Percentiles rank a stretch among this genome's conserved stretches.
Evolutionary conservation across 2,888 invertebrate genomes (phyloP).

Genomic region (Luperina testacea): DNA sequence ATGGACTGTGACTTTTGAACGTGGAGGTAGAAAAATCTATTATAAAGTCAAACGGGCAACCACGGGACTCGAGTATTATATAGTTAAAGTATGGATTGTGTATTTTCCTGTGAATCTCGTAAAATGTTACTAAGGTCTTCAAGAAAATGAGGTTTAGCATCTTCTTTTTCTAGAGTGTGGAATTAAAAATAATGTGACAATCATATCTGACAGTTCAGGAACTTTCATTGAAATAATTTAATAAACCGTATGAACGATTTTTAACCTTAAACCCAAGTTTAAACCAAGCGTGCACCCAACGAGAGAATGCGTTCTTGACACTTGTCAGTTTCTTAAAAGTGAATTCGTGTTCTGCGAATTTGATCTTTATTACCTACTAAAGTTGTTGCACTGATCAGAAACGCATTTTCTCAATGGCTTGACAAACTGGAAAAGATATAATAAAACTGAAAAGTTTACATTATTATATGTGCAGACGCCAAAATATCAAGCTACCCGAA

Average conservation of each 20-base stretch:
- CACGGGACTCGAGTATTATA: too few relatives aligned
- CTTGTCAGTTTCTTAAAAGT: too few relatives aligned
- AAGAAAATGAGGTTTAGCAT: background rate
- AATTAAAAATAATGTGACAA: background rate
- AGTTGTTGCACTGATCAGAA: too few relatives aligned
- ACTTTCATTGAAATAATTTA: background rate
- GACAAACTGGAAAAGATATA: background rate
- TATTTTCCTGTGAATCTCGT: background rate
- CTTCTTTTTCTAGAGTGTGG: background rate
- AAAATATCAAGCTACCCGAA: too few relatives aligned
- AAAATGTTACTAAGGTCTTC: background rate
- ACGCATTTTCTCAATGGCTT: background rate
- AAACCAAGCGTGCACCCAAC: too few relatives aligned
- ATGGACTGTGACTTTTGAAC: slow-evolving; percentile 17
- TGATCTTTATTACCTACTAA: too few relatives aligned
- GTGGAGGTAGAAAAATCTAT: slow-evolving; percentile 13
- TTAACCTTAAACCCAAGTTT: too few relatives aligned
- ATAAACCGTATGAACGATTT: too few relatives aligned
- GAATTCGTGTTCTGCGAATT: too few relatives aligned
- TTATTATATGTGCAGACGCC: background rate
- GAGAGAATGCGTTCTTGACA: too few relatives aligned
- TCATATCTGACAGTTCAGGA: background rate
- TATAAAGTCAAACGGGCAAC: background rate
- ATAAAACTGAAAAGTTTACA: background rate
- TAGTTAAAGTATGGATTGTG: background rate